A percentile compares a stretch with the other conserved stretches of the same genome.
phyloP scores from a whole-genome alignment of 1,140 invertebrate genomes.

The Drosophila pseudoobscura region DNA sequence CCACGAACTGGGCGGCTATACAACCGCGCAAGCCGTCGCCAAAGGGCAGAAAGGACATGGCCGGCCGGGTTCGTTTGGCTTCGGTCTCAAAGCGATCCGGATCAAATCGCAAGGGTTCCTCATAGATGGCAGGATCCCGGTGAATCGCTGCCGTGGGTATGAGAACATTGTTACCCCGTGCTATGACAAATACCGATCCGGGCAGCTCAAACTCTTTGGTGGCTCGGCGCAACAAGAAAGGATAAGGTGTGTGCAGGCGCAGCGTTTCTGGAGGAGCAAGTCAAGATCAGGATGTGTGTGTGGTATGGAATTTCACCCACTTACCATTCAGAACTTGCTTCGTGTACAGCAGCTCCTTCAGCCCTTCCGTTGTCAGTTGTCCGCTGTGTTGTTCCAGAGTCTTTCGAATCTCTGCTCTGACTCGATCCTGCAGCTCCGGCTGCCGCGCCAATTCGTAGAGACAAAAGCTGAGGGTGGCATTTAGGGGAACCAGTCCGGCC shows the following conservation, averaged over 20 bases:
- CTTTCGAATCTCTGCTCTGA: conserved; percentile 85
- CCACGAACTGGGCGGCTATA: conserved; percentile 86
- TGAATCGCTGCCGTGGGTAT: conserved; percentile 87
- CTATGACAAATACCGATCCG: conserved; percentile 83
- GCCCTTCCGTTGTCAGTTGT: conserved; percentile 76
- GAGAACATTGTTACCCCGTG: conserved; percentile 84
- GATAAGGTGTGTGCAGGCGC: conserved; percentile 85
- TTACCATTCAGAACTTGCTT: conserved; percentile 85
- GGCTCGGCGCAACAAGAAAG: conserved; percentile 84
- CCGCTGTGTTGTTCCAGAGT: conserved; percentile 77
- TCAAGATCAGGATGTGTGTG: too few relatives aligned
- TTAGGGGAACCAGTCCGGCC: conserved; percentile 84
- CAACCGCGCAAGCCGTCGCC: conserved; percentile 83
- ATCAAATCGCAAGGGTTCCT: conserved; percentile 87
- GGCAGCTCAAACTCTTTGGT: conserved; percentile 84
- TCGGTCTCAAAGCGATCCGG: conserved; percentile 87
- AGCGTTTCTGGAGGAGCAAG: conserved; percentile 84
- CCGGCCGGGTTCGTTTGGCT: conserved; percentile 78
- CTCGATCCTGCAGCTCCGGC: conserved; percentile 86
- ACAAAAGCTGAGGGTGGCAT: conserved; percentile 85
- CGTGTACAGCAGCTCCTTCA: conserved; percentile 84
- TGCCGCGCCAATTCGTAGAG: conserved; percentile 86
- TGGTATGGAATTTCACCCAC: background rate
- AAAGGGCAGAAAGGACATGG: conserved; percentile 87
- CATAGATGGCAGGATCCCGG: conserved; percentile 86